These are phyloP conservation scores for Athripsodes cinereus DNA, from an alignment of 2,888 invertebrate genomes.

Conservation along the genomic window DNA sequence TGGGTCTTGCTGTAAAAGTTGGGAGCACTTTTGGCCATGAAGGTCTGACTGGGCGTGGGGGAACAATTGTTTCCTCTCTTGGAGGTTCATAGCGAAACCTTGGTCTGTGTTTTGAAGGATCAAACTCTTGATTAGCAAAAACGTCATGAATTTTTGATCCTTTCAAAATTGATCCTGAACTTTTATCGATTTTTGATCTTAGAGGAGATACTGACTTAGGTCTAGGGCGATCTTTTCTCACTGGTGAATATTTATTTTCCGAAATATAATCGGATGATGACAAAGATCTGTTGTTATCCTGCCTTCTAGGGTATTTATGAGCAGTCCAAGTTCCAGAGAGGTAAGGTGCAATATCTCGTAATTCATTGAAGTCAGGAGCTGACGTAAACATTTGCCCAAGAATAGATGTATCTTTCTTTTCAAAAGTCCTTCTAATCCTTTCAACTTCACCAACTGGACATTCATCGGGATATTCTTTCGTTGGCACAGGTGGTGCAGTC, in stretches of 20 bases:
- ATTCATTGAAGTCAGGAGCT: constrained; percentile 70
- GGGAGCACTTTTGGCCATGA: constrained; percentile 34
- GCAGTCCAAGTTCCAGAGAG: constrained; percentile 75
- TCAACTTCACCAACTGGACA: constrained; percentile 64
- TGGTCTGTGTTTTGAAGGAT: constrained; percentile 69
- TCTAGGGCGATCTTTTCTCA: constrained; percentile 39
- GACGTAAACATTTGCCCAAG: constrained; percentile 76
- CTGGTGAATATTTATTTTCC: constrained; percentile 32
- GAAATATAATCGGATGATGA: constrained; percentile 43
- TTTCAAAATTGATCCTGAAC: constrained; percentile 44
- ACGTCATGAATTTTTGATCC: constrained; percentile 35
- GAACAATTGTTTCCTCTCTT: constrained; percentile 43
- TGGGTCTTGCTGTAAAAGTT: constrained; percentile 43
- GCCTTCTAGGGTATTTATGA: constrained; percentile 66
- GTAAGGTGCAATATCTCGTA: constrained; percentile 72
- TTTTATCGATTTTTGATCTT: constrained; percentile 32
- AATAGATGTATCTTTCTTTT: constrained; percentile 53
- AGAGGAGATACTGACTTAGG: constrained; percentile 39
- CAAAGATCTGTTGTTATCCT: constrained; percentile 61
- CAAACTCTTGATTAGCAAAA: constrained; percentile 63
- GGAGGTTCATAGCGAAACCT: constrained; percentile 71
- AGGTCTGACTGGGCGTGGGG: constrained; percentile 42
- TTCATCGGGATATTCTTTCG: constrained; percentile 43
- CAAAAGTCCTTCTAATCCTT: constrained; percentile 66
- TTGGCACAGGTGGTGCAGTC: constrained; percentile 35